phyloP scores from a whole-genome alignment of 2,888 invertebrate species.

The Mesopsocus fuscifrons region DNA sequence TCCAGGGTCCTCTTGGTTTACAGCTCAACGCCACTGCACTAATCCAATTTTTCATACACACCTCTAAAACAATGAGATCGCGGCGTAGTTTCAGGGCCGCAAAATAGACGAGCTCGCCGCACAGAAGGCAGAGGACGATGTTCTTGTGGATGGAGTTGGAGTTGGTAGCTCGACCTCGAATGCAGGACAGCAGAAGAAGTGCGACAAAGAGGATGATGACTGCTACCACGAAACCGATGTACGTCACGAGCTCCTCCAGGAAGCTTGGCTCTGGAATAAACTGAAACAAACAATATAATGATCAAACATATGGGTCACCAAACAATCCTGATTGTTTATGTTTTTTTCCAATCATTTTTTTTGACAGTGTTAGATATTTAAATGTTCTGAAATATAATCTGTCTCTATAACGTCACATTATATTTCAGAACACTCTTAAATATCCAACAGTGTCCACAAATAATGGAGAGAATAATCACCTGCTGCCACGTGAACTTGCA shows the following conservation, averaged over 20 bases:
- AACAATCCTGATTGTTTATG: no score
- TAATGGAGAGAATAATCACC: no score
- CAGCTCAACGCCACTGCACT: no score
- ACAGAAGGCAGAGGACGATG: conserved; percentile 73
- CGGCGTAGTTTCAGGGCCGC: conserved; percentile 69
- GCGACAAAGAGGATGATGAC: conserved; percentile 60
- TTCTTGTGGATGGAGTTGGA: conserved; percentile 90
- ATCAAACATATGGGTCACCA: no score
- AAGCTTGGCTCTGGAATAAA: conserved; percentile 75
- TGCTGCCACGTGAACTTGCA: no score
- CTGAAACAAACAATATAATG: conserved; percentile 24
- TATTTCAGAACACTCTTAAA: no score
- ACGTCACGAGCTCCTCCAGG: conserved; percentile 71
- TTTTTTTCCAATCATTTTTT: no score
- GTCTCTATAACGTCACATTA: no score
- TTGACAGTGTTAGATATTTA: no score
- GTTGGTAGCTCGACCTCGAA: conserved; percentile 69
- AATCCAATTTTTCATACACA: conserved; percentile 23
- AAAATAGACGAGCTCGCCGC: conserved; percentile 69
- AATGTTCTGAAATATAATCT: no score
- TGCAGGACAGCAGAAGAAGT: conserved; percentile 58
- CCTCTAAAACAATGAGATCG: conserved; percentile 66
- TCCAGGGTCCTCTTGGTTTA: no score
- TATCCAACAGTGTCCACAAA: no score
- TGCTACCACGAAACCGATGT: conserved; percentile 71